Evolutionary conservation across 2,888 invertebrate species (phyloP).

Genomic region (Troilus luridus): DNA sequence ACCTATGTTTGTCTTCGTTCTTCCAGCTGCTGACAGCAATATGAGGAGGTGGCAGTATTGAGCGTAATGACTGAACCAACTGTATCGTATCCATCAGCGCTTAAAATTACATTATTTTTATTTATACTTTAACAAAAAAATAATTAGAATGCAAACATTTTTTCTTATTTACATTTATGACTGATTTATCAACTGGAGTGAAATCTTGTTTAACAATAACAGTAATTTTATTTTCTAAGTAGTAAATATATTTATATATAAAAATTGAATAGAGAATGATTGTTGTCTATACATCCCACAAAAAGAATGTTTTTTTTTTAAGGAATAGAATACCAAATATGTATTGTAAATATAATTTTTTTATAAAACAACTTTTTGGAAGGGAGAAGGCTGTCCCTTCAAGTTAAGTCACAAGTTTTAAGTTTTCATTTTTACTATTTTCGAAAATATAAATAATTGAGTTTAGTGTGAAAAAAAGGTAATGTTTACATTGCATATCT

Average conservation of each 20-base stretch:
- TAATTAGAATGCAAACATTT: not conserved
- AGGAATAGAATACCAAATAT: no score
- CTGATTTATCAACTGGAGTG: not conserved
- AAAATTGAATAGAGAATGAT: not conserved
- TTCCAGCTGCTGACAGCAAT: conserved; percentile 93
- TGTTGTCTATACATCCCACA: no score
- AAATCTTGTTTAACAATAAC: not conserved
- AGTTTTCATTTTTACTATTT: no score
- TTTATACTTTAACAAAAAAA: not conserved
- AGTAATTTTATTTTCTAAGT: not conserved
- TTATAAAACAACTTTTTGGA: no score
- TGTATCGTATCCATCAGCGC: conserved; percentile 90
- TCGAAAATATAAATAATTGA: no score
- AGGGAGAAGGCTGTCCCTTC: no score
- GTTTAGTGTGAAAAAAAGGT: no score
- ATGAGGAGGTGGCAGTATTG: conserved; percentile 88
- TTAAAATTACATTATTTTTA: conserved; percentile 68
- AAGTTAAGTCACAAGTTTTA: no score
- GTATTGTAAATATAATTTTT: no score
- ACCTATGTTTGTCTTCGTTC: conserved; percentile 83
- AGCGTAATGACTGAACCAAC: conserved; percentile 86
- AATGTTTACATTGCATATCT: no score
- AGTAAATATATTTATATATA: not conserved
- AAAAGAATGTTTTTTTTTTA: no score
- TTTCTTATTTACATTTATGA: not conserved